Evolutionary conservation across 2,888 invertebrate species (phyloP).

Genomic region (Eledone cirrhosa): DNA sequence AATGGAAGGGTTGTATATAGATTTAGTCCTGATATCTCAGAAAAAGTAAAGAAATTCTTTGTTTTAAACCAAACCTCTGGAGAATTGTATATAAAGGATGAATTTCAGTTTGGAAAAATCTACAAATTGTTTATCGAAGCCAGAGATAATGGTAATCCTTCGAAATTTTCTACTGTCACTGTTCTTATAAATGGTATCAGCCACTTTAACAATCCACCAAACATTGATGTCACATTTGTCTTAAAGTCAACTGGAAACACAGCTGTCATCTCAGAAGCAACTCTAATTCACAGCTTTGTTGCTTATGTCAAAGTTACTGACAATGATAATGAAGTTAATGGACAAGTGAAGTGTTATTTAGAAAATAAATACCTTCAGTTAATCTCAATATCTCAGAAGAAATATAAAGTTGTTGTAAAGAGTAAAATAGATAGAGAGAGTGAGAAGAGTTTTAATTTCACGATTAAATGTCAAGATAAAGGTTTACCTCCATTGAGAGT

Average conservation of each 20-base stretch:
- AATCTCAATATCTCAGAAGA: no score
- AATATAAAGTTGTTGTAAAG: no score
- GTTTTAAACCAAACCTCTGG: constrained; percentile 42
- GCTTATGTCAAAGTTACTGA: constrained; percentile 31
- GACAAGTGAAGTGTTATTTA: no score
- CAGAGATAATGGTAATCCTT: no score
- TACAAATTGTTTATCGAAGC: neutral
- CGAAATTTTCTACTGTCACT: constrained; percentile 36
- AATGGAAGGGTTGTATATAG: constrained; percentile 72
- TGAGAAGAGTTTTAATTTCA: no score
- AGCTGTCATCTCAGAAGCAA: constrained; percentile 44
- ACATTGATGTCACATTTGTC: constrained; percentile 62
- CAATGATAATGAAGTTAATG: no score
- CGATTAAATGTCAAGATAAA: no score
- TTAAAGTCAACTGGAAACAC: constrained; percentile 35
- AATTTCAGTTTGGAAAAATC: constrained; percentile 34
- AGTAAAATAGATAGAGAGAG: no score
- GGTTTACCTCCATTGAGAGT: no score
- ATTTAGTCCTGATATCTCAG: constrained; percentile 45
- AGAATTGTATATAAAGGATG: constrained; percentile 39
- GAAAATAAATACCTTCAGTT: no score
- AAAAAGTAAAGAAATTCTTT: constrained; percentile 35
- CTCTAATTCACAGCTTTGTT: constrained; percentile 43
- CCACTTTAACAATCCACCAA: constrained; percentile 93
- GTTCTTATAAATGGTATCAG: constrained; percentile 72